A percentile compares a stretch with the other conserved stretches of the same genome.
These are phyloP conservation scores for Anguilla rostrata DNA, from an alignment of 2,113 vertebrate species.

Conservation along the genomic window DNA sequence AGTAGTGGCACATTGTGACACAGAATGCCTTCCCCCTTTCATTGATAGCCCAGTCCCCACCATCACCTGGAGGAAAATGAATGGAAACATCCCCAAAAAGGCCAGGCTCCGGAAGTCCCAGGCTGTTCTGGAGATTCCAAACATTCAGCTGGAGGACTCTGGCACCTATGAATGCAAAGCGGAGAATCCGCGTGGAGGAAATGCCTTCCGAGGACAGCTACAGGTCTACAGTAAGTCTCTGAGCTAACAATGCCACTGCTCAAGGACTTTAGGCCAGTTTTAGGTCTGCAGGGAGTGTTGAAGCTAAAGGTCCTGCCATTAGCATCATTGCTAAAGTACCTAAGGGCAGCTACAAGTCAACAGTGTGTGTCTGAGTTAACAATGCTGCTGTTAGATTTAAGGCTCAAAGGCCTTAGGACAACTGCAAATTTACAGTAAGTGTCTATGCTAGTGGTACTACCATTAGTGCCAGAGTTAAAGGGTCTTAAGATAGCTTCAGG, in stretches of 20 bases:
- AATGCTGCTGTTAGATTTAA: too few relatives aligned
- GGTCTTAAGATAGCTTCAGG: too few relatives aligned
- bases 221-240: conserved; percentile 83
- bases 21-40: conserved; percentile 17
- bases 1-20: background rate
- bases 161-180: conserved; percentile 90
- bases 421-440: too few relatives aligned
- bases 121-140: conserved; percentile 87
- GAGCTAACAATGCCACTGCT: background rate
- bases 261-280: conserved; percentile 68
- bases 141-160: conserved; percentile 89
- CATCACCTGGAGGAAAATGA: conserved; percentile 90
- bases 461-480: too few relatives aligned
- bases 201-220: conserved; percentile 83
- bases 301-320: background rate
- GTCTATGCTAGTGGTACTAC: too few relatives aligned
- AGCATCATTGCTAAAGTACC: background rate
- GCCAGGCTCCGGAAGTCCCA: conserved; percentile 84
- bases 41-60: conserved; percentile 83
- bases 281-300: conserved; percentile 82
- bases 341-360: too few relatives aligned
- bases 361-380: too few relatives aligned
- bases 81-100: conserved; percentile 86
- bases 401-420: too few relatives aligned
- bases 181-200: conserved; percentile 89